phyloP scores from a whole-genome alignment of 2,113 vertebrate species.

The Gnathonemus echidnorhynchus region DNA sequence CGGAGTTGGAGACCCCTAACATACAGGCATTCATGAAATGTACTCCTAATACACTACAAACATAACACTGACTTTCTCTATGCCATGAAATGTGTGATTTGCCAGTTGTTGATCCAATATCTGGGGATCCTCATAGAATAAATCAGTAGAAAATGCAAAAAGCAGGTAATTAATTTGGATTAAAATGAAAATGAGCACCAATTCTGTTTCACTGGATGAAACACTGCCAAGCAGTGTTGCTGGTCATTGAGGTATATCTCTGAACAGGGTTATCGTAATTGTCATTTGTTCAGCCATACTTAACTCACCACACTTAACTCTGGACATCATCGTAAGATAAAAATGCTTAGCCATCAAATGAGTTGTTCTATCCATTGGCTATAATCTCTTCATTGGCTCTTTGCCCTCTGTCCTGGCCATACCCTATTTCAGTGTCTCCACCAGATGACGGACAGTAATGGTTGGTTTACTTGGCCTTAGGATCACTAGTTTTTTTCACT shows the following conservation, averaged over 20 bases:
- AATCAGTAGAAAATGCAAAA: background rate
- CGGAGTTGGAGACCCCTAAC: no score
- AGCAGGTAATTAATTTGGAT: background rate
- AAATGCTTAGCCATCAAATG: background rate
- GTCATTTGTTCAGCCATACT: background rate
- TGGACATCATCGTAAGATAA: background rate
- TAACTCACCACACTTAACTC: background rate
- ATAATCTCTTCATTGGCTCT: background rate
- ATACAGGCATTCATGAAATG: background rate
- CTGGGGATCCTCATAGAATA: background rate
- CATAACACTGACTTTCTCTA: background rate
- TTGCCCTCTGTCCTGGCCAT: background rate
- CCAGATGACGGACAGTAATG: background rate
- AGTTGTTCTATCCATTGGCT: background rate
- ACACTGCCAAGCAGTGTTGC: background rate
- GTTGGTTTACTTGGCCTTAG: background rate
- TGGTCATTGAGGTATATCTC: background rate
- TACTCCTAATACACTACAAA: background rate
- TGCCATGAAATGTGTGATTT: background rate
- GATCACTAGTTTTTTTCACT: background rate
- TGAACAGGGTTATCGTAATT: background rate
- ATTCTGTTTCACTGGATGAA: background rate
- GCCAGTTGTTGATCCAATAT: background rate
- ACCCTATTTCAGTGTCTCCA: background rate
- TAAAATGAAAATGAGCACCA: background rate